A percentile compares a stretch with the other conserved stretches of the same genome.
Conservation (phyloP, 2,888 invertebrate species). For the Petrophora chlorosata region DNA sequence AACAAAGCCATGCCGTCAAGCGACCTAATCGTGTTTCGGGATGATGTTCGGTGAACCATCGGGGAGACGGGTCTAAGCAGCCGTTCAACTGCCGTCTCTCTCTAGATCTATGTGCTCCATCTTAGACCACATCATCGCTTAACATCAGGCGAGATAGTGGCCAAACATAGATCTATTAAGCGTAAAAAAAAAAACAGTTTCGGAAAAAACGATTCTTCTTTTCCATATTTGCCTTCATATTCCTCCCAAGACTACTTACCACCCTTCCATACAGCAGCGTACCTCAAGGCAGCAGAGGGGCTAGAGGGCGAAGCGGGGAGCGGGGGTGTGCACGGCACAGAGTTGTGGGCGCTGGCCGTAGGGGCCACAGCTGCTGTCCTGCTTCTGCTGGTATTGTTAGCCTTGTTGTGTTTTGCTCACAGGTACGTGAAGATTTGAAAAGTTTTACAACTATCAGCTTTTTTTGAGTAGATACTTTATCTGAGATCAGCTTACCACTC, state of each 20-base stretch:
- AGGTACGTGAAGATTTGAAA: slow-evolving; percentile 51
- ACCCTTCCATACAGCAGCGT: slow-evolving; percentile 80
- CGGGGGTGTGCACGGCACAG: slow-evolving; percentile 62
- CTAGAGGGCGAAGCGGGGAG: slow-evolving; percentile 80
- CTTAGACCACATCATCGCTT: too few species aligned
- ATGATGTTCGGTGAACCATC: too few species aligned
- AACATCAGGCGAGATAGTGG: too few species aligned
- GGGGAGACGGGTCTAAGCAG: too few species aligned
- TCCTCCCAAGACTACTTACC: slow-evolving; percentile 7
- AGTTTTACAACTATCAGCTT: neutral
- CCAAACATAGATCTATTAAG: too few species aligned
- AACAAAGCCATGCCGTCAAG: too few species aligned
- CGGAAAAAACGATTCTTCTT: too few species aligned
- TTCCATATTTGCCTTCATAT: too few species aligned
- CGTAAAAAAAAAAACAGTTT: too few species aligned
- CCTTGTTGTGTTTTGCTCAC: slow-evolving; percentile 73
- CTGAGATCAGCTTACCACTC: neutral
- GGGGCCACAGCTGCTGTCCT: slow-evolving; percentile 85
- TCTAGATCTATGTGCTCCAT: too few species aligned
- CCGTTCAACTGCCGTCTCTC: too few species aligned
- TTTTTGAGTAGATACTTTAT: neutral
- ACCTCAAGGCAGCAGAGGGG: slow-evolving; percentile 86
- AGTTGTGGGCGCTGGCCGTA: slow-evolving; percentile 86
- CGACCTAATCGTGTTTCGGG: too few species aligned
- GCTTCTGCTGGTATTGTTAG: slow-evolving; percentile 82